Conservation (phyloP, 2,113 vertebrate species). For the Coturnix japonica region DNA sequence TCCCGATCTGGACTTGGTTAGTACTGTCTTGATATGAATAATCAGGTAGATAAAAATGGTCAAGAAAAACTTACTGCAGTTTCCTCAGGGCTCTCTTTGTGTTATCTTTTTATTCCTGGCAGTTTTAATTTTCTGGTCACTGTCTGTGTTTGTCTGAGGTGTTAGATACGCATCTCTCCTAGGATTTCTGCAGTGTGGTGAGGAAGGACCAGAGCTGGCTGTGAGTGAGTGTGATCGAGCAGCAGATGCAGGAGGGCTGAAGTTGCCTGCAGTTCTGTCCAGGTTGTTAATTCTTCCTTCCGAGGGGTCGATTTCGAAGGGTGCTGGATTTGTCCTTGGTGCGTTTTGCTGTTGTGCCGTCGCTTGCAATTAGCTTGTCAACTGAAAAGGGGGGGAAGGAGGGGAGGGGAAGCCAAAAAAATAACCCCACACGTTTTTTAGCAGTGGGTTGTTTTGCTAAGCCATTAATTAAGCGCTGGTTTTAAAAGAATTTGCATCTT, state of each 20-base stretch:
- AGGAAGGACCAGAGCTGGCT: constrained; percentile 36
- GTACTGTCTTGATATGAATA: constrained; percentile 60
- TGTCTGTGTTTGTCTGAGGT: constrained; percentile 5
- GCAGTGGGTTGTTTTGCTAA: constrained; percentile 47
- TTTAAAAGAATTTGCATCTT: constrained; percentile 61
- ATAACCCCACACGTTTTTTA: constrained; percentile 44
- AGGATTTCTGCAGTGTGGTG: constrained; percentile 20
- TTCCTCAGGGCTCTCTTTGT: constrained; percentile 42
- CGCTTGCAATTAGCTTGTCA: constrained; percentile 53
- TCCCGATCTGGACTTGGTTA: constrained; percentile 70
- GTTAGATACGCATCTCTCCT: not conserved
- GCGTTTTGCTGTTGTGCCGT: not conserved
- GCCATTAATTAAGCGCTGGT: constrained; percentile 52
- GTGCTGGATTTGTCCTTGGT: constrained; percentile 24
- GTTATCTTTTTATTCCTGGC: constrained; percentile 20
- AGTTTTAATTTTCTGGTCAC: not conserved
- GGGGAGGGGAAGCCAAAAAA: not conserved
- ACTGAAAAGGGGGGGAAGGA: not conserved
- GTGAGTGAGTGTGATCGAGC: not conserved
- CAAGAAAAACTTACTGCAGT: constrained; percentile 58
- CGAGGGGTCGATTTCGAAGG: constrained; percentile 19
- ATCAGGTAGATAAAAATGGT: constrained; percentile 48
- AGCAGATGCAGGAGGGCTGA: constrained; percentile 41
- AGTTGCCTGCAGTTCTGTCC: constrained; percentile 28
- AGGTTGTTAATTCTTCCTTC: constrained; percentile 49